Evolutionary conservation across 2,113 vertebrate species (phyloP).

Genomic region (Malurus melanocephalus): DNA sequence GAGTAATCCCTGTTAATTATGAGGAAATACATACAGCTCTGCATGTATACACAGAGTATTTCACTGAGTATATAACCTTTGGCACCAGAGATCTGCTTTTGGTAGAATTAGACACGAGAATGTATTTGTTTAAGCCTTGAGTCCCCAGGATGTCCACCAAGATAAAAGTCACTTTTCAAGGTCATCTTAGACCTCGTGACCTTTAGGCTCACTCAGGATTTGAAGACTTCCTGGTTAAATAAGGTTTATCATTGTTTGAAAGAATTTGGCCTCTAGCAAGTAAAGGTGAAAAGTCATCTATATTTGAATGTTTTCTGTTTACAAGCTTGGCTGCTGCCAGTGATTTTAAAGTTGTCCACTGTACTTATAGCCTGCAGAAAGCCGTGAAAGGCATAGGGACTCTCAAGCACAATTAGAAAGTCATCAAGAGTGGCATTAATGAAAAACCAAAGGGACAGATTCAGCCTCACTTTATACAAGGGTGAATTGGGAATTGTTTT

Average conservation of each 20-base stretch:
- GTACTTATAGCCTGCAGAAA: background rate
- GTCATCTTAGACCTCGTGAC: conserved; percentile 28
- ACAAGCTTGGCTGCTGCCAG: background rate
- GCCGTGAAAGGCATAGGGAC: background rate
- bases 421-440: background rate
- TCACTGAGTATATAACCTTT: conserved; percentile 11
- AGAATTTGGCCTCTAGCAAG: conserved; percentile 49
- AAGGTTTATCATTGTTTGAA: conserved; percentile 37
- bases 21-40: background rate
- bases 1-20: conserved; percentile 1
- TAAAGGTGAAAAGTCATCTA: conserved; percentile 40
- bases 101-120: background rate
- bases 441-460: background rate
- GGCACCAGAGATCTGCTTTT: conserved; percentile 11
- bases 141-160: background rate
- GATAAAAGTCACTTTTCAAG: conserved; percentile 50
- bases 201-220: conserved; percentile 12
- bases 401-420: background rate
- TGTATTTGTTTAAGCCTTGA: conserved; percentile 22
- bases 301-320: conserved; percentile 25
- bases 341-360: background rate
- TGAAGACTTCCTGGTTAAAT: conserved; percentile 48
- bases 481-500: background rate
- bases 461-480: background rate
- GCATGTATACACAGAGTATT: background rate